phyloP scores from a whole-genome alignment of 2,888 invertebrate species.

The Teinopalpus imperialis region DNA sequence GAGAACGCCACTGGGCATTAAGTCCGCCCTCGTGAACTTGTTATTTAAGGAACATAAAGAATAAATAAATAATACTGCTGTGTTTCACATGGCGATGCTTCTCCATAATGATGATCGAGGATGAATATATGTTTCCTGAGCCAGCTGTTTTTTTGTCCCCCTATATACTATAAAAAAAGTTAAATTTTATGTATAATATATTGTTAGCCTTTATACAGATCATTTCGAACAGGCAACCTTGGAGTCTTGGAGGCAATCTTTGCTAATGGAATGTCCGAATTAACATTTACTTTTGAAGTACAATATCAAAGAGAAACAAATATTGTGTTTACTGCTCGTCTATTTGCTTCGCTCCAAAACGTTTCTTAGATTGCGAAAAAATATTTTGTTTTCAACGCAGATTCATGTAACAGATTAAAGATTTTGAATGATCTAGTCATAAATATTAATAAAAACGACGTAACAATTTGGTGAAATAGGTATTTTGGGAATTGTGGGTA shows the following conservation, averaged over 20 bases:
- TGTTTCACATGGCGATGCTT: too few species aligned
- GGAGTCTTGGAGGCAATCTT: too few species aligned
- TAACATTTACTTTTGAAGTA: conserved; percentile 33
- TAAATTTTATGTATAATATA: too few species aligned
- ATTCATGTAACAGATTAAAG: not conserved
- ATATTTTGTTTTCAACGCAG: not conserved
- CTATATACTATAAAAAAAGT: too few species aligned
- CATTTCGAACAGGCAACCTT: conserved; percentile 26
- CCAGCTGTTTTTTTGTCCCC: too few species aligned
- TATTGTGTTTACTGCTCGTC: conserved; percentile 27
- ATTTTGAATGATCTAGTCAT: not conserved
- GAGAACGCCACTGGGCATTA: too few species aligned
- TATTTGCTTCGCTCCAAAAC: not conserved
- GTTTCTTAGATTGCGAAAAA: conserved; percentile 5
- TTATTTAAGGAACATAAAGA: too few species aligned
- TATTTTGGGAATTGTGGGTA: too few species aligned
- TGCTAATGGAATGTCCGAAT: conserved; percentile 35
- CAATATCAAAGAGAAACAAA: conserved; percentile 31
- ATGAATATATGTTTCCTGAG: too few species aligned
- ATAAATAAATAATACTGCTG: too few species aligned
- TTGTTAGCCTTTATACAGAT: conserved; percentile 12
- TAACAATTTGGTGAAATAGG: not conserved
- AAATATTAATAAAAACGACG: conserved; percentile 5
- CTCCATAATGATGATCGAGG: too few species aligned
- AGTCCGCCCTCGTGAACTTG: too few species aligned